Conservation (phyloP, 1,140 invertebrate species). For the Cydia amplana region DNA sequence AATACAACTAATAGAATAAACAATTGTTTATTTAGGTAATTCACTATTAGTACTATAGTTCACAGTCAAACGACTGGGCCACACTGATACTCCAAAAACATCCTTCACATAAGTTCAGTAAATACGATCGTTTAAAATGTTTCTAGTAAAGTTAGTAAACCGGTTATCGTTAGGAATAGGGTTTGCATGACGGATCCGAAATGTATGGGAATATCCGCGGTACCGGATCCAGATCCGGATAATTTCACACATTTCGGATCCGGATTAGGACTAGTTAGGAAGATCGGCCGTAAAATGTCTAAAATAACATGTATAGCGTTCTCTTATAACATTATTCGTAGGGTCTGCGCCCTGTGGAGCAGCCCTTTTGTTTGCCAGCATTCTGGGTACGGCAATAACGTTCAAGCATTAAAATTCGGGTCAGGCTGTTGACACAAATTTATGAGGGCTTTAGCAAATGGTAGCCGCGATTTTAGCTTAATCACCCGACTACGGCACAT, state of each 20-base stretch:
- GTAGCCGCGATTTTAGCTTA: slow-evolving; percentile 52
- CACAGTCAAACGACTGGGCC: no score
- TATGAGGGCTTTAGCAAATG: slow-evolving; percentile 60
- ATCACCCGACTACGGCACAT: slow-evolving; percentile 8
- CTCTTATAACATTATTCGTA: background rate
- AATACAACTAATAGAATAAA: no score
- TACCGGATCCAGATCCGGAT: no score
- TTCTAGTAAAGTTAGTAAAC: background rate
- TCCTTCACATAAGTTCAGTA: background rate
- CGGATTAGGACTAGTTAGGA: no score
- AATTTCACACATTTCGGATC: no score
- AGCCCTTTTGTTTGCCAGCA: slow-evolving; percentile 61
- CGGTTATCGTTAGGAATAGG: background rate
- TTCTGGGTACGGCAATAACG: slow-evolving; percentile 62
- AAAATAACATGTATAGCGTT: slow-evolving; percentile 13
- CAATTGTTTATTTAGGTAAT: no score
- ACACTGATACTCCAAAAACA: no score
- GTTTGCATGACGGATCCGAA: no score
- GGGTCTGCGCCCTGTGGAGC: background rate
- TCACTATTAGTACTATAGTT: no score
- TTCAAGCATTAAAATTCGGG: slow-evolving; percentile 69
- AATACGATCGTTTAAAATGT: no score
- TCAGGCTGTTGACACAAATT: slow-evolving; percentile 70
- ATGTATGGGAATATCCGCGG: no score
- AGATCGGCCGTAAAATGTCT: background rate